Conservation (phyloP, 2,888 invertebrate genomes). For the Apamea crenata region DNA sequence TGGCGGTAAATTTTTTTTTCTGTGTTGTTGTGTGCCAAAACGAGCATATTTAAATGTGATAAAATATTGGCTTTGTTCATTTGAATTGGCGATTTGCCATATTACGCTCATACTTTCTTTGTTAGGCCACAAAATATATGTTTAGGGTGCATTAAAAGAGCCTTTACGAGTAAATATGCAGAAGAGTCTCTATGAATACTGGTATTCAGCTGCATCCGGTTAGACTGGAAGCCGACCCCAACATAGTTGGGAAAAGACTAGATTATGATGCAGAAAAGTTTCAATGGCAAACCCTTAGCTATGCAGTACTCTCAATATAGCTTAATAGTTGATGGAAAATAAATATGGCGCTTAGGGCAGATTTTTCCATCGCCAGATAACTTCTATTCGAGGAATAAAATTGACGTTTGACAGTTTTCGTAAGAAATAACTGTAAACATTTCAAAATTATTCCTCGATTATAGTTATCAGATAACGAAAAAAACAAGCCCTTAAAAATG, state of each 20-base stretch:
- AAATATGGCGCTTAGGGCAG: not conserved
- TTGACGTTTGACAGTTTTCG: no score
- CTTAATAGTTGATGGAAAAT: not conserved
- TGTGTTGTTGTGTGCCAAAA: not conserved
- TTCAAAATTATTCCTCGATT: no score
- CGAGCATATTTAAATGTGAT: not conserved
- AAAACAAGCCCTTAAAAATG: no score
- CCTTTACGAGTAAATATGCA: not conserved
- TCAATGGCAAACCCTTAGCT: not conserved
- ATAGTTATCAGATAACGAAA: no score
- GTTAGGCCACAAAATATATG: not conserved
- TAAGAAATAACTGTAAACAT: no score
- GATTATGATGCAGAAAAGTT: no score
- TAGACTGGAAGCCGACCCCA: no score
- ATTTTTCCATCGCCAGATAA: no score
- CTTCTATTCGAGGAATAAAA: no score
- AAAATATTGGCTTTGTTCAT: not conserved
- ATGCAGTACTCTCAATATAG: not conserved
- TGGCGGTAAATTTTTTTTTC: not conserved
- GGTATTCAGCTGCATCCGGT: no score
- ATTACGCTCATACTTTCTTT: not conserved
- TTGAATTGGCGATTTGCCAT: not conserved
- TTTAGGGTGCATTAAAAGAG: not conserved
- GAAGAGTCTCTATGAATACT: not conserved
- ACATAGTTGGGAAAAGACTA: no score